Evolutionary conservation across 1,140 invertebrate species (phyloP).

Genomic region (Papilio helenus): DNA sequence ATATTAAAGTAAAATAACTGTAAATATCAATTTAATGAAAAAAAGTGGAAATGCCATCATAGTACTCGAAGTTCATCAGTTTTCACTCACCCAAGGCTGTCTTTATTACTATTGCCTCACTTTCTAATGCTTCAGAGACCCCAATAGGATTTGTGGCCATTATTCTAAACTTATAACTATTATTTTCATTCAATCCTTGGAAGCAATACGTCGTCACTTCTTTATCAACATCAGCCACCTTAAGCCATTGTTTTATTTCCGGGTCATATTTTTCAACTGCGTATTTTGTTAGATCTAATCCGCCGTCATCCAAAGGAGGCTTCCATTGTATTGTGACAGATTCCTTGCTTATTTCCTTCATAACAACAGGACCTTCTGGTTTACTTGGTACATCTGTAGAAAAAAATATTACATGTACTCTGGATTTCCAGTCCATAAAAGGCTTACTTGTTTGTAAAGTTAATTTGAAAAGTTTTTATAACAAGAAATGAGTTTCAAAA

Average conservation of each 20-base stretch:
- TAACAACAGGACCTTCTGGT: slow-evolving; percentile 89
- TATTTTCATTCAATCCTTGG: slow-evolving; percentile 89
- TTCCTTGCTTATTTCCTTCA: slow-evolving; percentile 89
- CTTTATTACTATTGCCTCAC: slow-evolving; percentile 87
- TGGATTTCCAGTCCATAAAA: background rate
- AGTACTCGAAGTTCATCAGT: background rate
- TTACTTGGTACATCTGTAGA: slow-evolving; percentile 91
- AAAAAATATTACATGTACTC: slow-evolving; percentile 16
- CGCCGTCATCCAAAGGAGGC: slow-evolving; percentile 91
- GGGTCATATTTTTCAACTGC: slow-evolving; percentile 91
- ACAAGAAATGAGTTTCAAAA: background rate
- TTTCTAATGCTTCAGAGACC: slow-evolving; percentile 89
- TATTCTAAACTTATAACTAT: slow-evolving; percentile 93
- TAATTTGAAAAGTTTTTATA: background rate
- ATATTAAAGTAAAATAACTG: background rate
- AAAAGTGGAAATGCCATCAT: background rate
- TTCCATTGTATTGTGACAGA: slow-evolving; percentile 91
- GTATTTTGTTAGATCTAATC: slow-evolving; percentile 90
- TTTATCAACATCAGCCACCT: slow-evolving; percentile 90
- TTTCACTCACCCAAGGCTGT: slow-evolving; percentile 63
- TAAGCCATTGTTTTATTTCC: slow-evolving; percentile 87
- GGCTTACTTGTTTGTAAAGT: background rate
- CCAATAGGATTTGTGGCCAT: slow-evolving; percentile 92
- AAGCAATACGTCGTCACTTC: slow-evolving; percentile 89
- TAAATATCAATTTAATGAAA: background rate